Conservation (phyloP, 2,113 vertebrate species). For the Synchiropus splendidus region DNA sequence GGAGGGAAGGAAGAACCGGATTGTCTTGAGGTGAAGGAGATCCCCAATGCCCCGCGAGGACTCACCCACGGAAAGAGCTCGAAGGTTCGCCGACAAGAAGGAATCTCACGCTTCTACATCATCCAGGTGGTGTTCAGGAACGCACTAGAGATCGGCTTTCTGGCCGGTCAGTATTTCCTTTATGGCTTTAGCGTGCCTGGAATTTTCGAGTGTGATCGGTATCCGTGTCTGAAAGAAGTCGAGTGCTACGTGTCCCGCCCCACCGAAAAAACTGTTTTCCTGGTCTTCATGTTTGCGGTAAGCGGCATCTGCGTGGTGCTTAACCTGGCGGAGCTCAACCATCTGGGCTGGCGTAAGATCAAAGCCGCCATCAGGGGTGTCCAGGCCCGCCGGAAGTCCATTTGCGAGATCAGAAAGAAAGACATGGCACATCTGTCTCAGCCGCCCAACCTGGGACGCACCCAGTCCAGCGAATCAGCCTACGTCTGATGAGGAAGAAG, state of each 20-base stretch:
- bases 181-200: slow-evolving; percentile 81
- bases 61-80: slow-evolving; percentile 63
- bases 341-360: slow-evolving; percentile 83
- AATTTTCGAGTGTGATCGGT: slow-evolving; percentile 79
- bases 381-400: slow-evolving; percentile 73
- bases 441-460: slow-evolving; percentile 71
- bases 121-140: slow-evolving; percentile 88
- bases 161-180: slow-evolving; percentile 80
- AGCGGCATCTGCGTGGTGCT: slow-evolving; percentile 83
- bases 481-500: slow-evolving; percentile 66
- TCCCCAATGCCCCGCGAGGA: slow-evolving; percentile 55
- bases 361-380: slow-evolving; percentile 74
- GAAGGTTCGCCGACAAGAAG: slow-evolving; percentile 72
- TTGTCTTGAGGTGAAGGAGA: slow-evolving; percentile 72
- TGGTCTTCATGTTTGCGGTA: slow-evolving; percentile 89
- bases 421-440: slow-evolving; percentile 67
- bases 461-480: slow-evolving; percentile 80
- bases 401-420: slow-evolving; percentile 72
- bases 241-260: slow-evolving; percentile 85
- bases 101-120: slow-evolving; percentile 82
- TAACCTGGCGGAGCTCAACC: slow-evolving; percentile 87
- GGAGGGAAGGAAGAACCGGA: slow-evolving; percentile 69
- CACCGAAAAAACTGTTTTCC: slow-evolving; percentile 81
- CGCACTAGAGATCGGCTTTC: slow-evolving; percentile 78
- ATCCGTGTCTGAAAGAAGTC: slow-evolving; percentile 82